These are phyloP conservation scores for Cichladusa arquata DNA, from an alignment of 2,113 vertebrate genomes.

Conservation along the genomic window DNA sequence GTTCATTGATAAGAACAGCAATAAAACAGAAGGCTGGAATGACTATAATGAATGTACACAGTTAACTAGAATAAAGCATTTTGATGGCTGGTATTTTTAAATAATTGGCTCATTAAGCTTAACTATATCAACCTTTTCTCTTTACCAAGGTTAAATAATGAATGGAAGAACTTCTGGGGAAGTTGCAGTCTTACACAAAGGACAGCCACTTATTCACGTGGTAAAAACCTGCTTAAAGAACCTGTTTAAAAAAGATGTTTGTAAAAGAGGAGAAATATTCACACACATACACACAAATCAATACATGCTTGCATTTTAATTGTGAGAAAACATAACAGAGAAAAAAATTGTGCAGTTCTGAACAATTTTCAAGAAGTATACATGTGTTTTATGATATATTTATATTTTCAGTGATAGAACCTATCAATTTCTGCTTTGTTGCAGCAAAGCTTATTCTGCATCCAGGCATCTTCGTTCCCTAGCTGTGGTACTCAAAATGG, in stretches of 20 bases:
- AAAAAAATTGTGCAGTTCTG: not conserved
- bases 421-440: not conserved
- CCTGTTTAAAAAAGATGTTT: not conserved
- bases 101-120: slow-evolving; percentile 68
- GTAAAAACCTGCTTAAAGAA: not conserved
- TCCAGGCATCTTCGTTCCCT: not conserved
- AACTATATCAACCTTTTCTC: slow-evolving; percentile 46
- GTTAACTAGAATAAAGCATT: slow-evolving; percentile 50
- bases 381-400: not conserved
- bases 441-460: not conserved
- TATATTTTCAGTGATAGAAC: not conserved
- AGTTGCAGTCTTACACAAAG: not conserved
- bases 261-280: not conserved
- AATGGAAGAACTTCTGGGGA: slow-evolving; percentile 35
- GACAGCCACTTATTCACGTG: not conserved
- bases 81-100: slow-evolving; percentile 60
- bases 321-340: not conserved
- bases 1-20: slow-evolving; percentile 54
- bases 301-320: not conserved
- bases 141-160: slow-evolving; percentile 64
- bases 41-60: slow-evolving; percentile 60
- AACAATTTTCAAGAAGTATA: not conserved
- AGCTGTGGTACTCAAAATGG: not conserved
- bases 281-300: not conserved
- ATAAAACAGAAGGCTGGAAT: slow-evolving; percentile 27